Base-by-base conservation (phyloP, 2,888 invertebrate genomes). In the Oligia fasciuncula region DNA sequence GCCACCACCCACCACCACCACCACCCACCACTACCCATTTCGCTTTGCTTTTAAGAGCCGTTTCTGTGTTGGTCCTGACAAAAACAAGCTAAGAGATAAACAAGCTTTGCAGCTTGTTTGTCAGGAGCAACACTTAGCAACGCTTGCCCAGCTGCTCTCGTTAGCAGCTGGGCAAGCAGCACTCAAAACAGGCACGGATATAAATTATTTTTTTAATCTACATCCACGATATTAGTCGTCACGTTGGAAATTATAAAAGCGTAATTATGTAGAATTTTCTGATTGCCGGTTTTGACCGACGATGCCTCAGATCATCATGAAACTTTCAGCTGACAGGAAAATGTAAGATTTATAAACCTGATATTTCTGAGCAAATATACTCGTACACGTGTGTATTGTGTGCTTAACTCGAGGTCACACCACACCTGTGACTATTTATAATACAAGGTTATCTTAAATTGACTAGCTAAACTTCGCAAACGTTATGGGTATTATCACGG, bases 341-440 rank as follows among this genome's bases (percentile, higher is more conserved):
- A 82, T 82, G 19, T 62, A 51, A 54, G 29, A 80, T 29, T 72
- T 82, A 76, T 67, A 40, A 76, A 19, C 43, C 54, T 63, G 23
- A 57, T 69, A 54, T 35, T 69, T 19, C 23, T 57, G 57, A 35
- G 13, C 35, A 83, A 84, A 83, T 65, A 80, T 29, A 29, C 29
- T 29, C 29, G 29, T 29, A 29, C 23, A 51, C 14, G 63, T 51
- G 68, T 76, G 14, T 81, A 51, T 60, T 62, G 19, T 68, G 54
- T 80, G 19, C 13, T 69, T 76, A 40, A 69, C 49, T 80, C 54
- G 29, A 83, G 62, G 68, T 63, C 83, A 80, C 49, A 63, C 23
- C 80, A 80, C 40, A 63, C 23, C 63, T 77, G 29, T 29, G 29
- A 29, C 29, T 29, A 29, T 29, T 29, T 29, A 29, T 29, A 29